Evolutionary conservation across 2,113 vertebrate genomes (phyloP), one percentile per base, ranked within the genome.

Genomic region (Parotia lawesii): DNA sequence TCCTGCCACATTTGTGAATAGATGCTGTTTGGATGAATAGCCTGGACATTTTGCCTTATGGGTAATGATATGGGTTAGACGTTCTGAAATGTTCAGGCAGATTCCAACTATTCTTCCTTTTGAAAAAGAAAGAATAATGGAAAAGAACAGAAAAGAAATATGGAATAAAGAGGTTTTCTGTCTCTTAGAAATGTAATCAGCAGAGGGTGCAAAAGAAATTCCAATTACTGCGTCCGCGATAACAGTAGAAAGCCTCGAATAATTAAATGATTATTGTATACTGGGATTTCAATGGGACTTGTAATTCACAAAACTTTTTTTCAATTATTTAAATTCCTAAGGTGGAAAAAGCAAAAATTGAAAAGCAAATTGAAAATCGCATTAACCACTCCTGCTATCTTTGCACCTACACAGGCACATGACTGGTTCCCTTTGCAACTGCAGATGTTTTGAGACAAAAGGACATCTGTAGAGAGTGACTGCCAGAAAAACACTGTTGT

Each of bases 241-340:
- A 95, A 94, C 18, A 90, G 66, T 8, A 94, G 50, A 97, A 91
- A 79, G 31, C 33, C 38, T 80, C 45, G 16, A 95, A 94, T 96
- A 95, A 97, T 94, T 97, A 96, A 97, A 94, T 95, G 1, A 93
- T 89, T 96, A 70, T 89, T 95, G 23, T 94, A 75, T 81, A 80
- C 38, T 56, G 2, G 10, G 11, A 7, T 54, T 93, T 94, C 24
- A 0, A 28, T 60, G 87, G 61, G 74, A 95, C 92, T 93, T 94
- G 56, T 85, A 95, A 96, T 94, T 94, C 94, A 85, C 51, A 73
- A 78, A 93, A 91, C 33, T 74, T 92, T 76, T 76, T 96, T 94
- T 93, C 57, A 96, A 80, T 97, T 96, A 90, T 95, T 97, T 72
- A 80, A 40, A 73, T 56, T 86, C 61, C 75, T 88, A 90, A 80